Conservation (phyloP, 2,797 vertebrate genomes). For the Zonotrichia albicollis region DNA sequence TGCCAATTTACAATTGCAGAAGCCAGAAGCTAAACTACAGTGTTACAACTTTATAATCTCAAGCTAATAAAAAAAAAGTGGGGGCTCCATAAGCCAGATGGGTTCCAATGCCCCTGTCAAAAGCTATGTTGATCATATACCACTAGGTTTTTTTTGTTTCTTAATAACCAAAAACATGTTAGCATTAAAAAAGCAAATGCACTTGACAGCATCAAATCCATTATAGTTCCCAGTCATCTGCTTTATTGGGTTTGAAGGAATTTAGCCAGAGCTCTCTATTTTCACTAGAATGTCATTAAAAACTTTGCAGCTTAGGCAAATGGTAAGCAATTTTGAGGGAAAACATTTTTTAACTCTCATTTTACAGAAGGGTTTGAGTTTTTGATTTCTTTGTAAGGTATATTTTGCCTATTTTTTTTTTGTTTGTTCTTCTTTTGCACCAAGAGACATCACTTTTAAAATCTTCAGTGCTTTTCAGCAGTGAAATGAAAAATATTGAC, state of each 20-base stretch:
- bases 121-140: conserved; percentile 41
- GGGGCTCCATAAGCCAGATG: conserved; percentile 67
- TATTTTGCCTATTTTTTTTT: neutral
- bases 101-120: conserved; percentile 65
- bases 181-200: conserved; percentile 66
- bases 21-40: conserved; percentile 70
- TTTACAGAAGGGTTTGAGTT: neutral
- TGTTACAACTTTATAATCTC: conserved; percentile 69
- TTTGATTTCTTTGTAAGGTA: neutral
- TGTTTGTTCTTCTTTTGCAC: neutral
- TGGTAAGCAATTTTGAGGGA: conserved; percentile 17
- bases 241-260: conserved; percentile 68
- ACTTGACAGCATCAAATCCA: conserved; percentile 51
- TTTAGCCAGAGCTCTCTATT: conserved; percentile 39
- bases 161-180: conserved; percentile 59
- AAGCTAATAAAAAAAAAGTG: conserved; percentile 49
- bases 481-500: conserved; percentile 58
- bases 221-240: conserved; percentile 59
- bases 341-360: conserved; percentile 6
- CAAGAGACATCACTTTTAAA: conserved; percentile 4
- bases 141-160: conserved; percentile 53
- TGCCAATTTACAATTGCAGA: conserved; percentile 70
- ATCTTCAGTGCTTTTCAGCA: neutral
- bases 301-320: conserved; percentile 60
- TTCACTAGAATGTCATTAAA: conserved; percentile 53